Evolutionary conservation across 2,113 vertebrate species (phyloP).

Genomic region (Misgurnus mizolepis): DNA sequence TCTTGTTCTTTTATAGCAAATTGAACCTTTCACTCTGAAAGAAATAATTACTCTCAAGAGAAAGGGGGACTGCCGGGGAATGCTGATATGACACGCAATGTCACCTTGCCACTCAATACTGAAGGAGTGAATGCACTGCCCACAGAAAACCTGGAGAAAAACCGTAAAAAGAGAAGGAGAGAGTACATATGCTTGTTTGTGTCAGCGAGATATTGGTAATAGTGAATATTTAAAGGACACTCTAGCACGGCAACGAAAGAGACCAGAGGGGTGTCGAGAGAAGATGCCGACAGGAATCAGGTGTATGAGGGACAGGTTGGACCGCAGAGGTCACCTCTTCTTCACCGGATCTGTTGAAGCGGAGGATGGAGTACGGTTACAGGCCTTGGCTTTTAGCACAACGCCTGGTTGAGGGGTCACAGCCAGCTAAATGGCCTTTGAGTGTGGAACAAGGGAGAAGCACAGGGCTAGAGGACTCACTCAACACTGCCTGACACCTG

Average conservation of each 20-base stretch:
- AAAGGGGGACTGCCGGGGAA: slow-evolving; percentile 79
- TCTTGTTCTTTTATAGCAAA: slow-evolving; percentile 85
- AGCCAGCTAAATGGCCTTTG: slow-evolving; percentile 63
- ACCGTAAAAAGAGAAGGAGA: slow-evolving; percentile 39
- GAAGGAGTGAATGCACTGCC: slow-evolving; percentile 60
- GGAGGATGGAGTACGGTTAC: slow-evolving; percentile 63
- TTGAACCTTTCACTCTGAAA: slow-evolving; percentile 87
- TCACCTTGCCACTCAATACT: slow-evolving; percentile 87
- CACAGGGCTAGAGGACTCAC: slow-evolving; percentile 20
- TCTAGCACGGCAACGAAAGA: slow-evolving; percentile 32
- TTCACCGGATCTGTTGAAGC: background rate
- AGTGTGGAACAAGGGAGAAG: background rate
- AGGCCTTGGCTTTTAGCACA: slow-evolving; percentile 72
- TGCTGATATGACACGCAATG: slow-evolving; percentile 87
- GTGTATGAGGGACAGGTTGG: background rate
- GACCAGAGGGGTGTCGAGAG: background rate
- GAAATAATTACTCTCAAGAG: slow-evolving; percentile 88
- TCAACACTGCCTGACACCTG: slow-evolving; percentile 12
- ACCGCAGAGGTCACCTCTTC: background rate
- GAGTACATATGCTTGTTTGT: slow-evolving; percentile 46
- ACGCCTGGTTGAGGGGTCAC: slow-evolving; percentile 60
- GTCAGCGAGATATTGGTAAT: slow-evolving; percentile 49
- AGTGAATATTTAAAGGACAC: slow-evolving; percentile 39
- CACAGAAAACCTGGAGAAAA: slow-evolving; percentile 56
- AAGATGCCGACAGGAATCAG: slow-evolving; percentile 8